These are phyloP conservation scores for Drosophila nigricruria DNA, from an alignment of 2,888 invertebrate genomes.

Conservation along the genomic window DNA sequence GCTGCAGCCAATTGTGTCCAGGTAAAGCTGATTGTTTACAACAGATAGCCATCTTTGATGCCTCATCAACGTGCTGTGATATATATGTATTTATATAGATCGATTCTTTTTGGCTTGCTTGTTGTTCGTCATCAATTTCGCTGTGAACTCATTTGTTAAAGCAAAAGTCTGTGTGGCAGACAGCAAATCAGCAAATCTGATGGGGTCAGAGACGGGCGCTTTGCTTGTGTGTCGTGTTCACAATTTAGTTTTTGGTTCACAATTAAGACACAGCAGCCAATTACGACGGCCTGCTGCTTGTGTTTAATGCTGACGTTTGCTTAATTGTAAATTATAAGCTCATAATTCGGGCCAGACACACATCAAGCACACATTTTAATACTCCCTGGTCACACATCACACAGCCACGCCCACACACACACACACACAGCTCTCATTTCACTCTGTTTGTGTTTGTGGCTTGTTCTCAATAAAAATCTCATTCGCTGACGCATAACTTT, in stretches of 20 bases:
- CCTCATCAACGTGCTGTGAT: slow-evolving; percentile 17
- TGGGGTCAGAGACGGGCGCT: slow-evolving; percentile 43
- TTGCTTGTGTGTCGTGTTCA: slow-evolving; percentile 37
- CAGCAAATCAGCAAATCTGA: slow-evolving; percentile 42
- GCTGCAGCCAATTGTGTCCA: slow-evolving; percentile 36
- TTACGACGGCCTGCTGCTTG: slow-evolving; percentile 58
- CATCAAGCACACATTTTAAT: slow-evolving; percentile 66
- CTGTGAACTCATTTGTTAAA: slow-evolving; percentile 44
- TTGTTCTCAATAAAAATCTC: slow-evolving; percentile 76
- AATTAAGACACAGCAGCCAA: slow-evolving; percentile 59
- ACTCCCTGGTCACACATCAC: slow-evolving; percentile 65
- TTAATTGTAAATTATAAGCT: slow-evolving; percentile 76
- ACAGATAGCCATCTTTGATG: slow-evolving; percentile 3
- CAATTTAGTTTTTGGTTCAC: slow-evolving; percentile 61
- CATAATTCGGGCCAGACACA: slow-evolving; percentile 58
- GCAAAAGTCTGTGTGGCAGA: slow-evolving; percentile 11
- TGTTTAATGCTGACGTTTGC: slow-evolving; percentile 73
- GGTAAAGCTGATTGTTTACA: slow-evolving; percentile 42
- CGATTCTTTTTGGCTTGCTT: slow-evolving; percentile 3
- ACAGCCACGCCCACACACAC: slow-evolving; percentile 27
- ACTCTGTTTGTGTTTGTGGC: slow-evolving; percentile 12
- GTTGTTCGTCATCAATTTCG: slow-evolving; percentile 51
- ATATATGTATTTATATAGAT: slow-evolving; percentile 1
- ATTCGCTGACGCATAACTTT: slow-evolving; percentile 81
- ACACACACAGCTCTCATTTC: slow-evolving; percentile 15